phyloP scores from a whole-genome alignment of 2,797 vertebrate species.

The Parambassis ranga region DNA sequence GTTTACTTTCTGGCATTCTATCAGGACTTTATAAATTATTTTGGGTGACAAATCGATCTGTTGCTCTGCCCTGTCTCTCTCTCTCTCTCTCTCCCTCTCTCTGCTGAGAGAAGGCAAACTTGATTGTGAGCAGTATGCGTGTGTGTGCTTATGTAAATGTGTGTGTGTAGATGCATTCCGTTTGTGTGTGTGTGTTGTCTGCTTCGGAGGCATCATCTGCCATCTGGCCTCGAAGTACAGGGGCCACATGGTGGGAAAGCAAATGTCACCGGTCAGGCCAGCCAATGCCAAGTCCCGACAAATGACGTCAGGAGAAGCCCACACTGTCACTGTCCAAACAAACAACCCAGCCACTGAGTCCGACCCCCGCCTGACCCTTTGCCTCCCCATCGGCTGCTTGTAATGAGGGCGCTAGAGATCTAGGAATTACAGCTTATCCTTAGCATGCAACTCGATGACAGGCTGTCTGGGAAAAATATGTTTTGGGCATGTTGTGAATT shows the following conservation, averaged over 20 bases:
- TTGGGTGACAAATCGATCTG: constrained; percentile 70
- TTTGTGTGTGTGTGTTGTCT: constrained; percentile 44
- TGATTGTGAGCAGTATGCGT: constrained; percentile 19
- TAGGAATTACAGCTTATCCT: constrained; percentile 52
- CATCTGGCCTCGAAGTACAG: constrained; percentile 78
- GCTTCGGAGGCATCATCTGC: constrained; percentile 72
- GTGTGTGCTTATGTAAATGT: constrained; percentile 14
- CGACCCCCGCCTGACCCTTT: constrained; percentile 43
- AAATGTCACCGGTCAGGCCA: constrained; percentile 76
- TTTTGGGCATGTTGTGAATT: too few relatives aligned
- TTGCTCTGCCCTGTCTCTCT: constrained; percentile 43
- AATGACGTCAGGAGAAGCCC: constrained; percentile 73
- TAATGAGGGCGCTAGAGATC: constrained; percentile 32
- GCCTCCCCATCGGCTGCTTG: constrained; percentile 3
- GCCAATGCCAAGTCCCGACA: constrained; percentile 65
- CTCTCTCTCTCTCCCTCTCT: background rate
- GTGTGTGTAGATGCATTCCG: background rate
- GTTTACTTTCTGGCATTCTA: constrained; percentile 76
- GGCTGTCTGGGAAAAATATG: constrained; percentile 1
- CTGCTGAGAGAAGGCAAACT: constrained; percentile 57
- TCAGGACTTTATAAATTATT: constrained; percentile 77
- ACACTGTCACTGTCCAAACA: constrained; percentile 49
- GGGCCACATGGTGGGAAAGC: constrained; percentile 77
- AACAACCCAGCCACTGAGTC: constrained; percentile 34
- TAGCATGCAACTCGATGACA: background rate